Base-by-base conservation (phyloP, 2,888 invertebrate species). In the Falcaria lacertinaria region DNA sequence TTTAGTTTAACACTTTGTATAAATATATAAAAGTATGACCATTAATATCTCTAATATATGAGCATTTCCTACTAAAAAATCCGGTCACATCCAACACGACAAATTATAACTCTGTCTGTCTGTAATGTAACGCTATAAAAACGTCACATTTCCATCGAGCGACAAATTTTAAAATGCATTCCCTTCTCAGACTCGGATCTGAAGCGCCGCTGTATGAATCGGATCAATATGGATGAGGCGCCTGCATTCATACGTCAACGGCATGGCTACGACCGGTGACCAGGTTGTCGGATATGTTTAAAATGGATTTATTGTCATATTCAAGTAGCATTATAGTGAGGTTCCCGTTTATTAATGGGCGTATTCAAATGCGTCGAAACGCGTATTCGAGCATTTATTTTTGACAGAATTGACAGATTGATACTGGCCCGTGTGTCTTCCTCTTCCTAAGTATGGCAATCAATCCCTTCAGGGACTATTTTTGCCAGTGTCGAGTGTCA, bases 211-310 rank as follows among this genome's bases (percentile, higher is more conserved):
- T 47, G 41, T 56, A 52, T 37, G 39, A 60, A 60, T 56, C 59
- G 76, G 80, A 81, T 85, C 82, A 82, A 80, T 86, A 86, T 84
- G 78, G 77, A 85, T 81, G 59, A 59, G 47, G 57, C 67, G 71
- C 66, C 64, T 45, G 76, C 81, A 86, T 86, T 86, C 83, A 86
- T 66, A 75, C 82, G 86, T 85, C 86, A 81, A 58, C 57, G 55
- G 60, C 57, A 50, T 45, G 55, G 54, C 57, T 48, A 44, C 49
- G 55, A 57, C 48, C 52, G 56, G 64, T 65, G 67, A 64, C 59
- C 55, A 63, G 63, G 64, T 68, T 60, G 68, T 60, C 60, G 57
- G 60, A 52, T 48, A 53, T 61, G 57, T 61, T 64, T 54, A 53
- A 63, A 57, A 55, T 57, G 55, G 56, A 47, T 55, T 51, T 52